phyloP scores from a whole-genome alignment of 2,113 vertebrate species.

The Elachura formosa region DNA sequence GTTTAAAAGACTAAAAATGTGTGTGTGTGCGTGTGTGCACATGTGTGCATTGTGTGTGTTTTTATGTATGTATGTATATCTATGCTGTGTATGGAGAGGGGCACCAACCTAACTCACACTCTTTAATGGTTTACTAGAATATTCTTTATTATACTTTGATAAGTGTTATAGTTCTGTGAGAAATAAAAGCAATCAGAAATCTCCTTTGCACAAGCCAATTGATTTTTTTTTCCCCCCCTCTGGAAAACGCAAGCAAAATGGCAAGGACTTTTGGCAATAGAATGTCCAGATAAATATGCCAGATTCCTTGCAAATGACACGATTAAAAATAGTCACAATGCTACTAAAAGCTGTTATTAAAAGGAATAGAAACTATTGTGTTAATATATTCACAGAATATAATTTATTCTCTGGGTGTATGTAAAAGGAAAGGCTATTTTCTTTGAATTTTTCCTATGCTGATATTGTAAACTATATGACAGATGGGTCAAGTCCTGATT shows the following conservation, averaged over 20 bases:
- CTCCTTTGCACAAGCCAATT: conserved; percentile 51
- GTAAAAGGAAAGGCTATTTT: conserved; percentile 72
- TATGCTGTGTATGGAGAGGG: background rate
- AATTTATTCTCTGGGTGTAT: conserved; percentile 51
- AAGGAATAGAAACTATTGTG: conserved; percentile 47
- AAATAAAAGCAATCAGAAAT: conserved; percentile 62
- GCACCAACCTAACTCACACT: background rate
- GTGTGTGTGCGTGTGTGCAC: background rate
- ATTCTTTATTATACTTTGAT: conserved; percentile 28
- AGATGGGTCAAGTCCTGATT: conserved; percentile 87
- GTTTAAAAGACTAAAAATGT: background rate
- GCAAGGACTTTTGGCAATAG: conserved; percentile 71
- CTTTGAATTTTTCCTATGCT: conserved; percentile 72
- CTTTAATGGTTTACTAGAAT: conserved; percentile 15
- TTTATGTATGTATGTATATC: background rate
- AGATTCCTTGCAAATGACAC: conserved; percentile 60
- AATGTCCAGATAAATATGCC: conserved; percentile 63
- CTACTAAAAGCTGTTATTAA: conserved; percentile 61
- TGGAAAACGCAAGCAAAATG: conserved; percentile 70
- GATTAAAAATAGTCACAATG: conserved; percentile 62
- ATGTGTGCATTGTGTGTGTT: background rate
- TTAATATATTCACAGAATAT: conserved; percentile 46
- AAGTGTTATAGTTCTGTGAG: conserved; percentile 47
- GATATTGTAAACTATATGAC: conserved; percentile 82
- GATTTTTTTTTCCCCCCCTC: background rate